A percentile compares a stretch with the other conserved stretches of the same genome.
These are phyloP conservation scores for Sturnus vulgaris DNA, from an alignment of 2,113 vertebrate species.

Conservation along the genomic window DNA sequence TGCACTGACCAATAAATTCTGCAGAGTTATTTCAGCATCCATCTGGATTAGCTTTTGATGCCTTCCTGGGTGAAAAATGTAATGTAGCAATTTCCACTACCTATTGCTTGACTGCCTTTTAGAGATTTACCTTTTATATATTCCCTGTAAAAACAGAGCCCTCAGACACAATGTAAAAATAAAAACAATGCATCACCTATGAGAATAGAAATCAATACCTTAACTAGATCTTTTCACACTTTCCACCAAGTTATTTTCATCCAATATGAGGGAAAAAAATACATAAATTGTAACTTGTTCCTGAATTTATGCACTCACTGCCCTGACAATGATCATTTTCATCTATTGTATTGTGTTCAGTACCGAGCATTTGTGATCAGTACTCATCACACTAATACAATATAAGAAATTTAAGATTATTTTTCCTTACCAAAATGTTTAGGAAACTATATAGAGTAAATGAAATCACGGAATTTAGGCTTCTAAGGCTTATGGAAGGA, in stretches of 20 bases:
- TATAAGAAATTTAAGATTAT: neutral
- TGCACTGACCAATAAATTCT: neutral
- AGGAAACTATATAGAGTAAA: neutral
- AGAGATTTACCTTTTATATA: neutral
- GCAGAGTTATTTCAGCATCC: neutral
- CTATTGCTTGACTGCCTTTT: neutral
- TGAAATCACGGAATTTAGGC: neutral
- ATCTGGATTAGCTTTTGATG: neutral
- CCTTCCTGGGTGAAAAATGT: neutral
- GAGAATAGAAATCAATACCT: neutral
- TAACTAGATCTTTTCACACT: neutral
- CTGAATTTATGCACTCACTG: neutral
- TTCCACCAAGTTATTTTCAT: neutral
- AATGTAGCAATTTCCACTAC: neutral
- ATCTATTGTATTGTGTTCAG: neutral
- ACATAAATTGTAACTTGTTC: neutral
- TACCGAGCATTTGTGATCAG: neutral
- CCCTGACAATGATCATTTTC: neutral
- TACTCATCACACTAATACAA: neutral
- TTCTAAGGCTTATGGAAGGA: neutral
- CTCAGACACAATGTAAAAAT: neutral
- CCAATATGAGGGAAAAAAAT: fast-evolving
- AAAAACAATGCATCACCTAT: neutral
- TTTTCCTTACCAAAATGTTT: neutral
- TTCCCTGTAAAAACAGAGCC: neutral